These are phyloP conservation scores for Plusia festucae DNA, from an alignment of 2,888 invertebrate species.

Conservation along the genomic window DNA sequence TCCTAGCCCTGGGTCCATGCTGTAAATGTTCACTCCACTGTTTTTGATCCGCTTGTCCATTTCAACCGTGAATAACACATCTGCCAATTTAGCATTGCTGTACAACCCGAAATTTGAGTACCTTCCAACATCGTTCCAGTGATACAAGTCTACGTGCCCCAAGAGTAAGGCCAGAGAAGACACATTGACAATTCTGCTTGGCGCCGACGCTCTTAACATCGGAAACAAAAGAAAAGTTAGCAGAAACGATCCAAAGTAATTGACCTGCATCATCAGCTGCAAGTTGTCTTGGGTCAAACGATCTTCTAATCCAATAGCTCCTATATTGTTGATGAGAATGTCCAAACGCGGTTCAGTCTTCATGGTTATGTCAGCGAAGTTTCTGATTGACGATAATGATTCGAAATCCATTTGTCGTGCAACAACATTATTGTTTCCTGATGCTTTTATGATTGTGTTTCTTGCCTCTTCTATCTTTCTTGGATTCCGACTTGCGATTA, in stretches of 20 bases:
- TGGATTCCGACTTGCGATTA: slow-evolving; percentile 87
- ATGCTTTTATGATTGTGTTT: slow-evolving; percentile 61
- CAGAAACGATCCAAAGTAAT: slow-evolving; percentile 78
- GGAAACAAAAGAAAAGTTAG: slow-evolving; percentile 77
- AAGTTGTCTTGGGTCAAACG: slow-evolving; percentile 89
- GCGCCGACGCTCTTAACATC: slow-evolving; percentile 71
- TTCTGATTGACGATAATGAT: slow-evolving; percentile 86
- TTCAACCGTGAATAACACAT: slow-evolving; percentile 86
- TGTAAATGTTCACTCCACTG: slow-evolving; percentile 92
- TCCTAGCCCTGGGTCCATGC: slow-evolving; percentile 95
- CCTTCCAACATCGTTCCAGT: slow-evolving; percentile 91
- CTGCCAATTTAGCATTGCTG: slow-evolving; percentile 81
- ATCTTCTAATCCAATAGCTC: slow-evolving; percentile 80
- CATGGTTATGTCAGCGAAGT: slow-evolving; percentile 89
- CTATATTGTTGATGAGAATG: slow-evolving; percentile 84
- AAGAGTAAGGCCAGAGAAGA: slow-evolving; percentile 90
- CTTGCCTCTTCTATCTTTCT: slow-evolving; percentile 66
- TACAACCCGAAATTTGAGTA: slow-evolving; percentile 90
- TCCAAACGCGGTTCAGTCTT: slow-evolving; percentile 83
- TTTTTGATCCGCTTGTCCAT: slow-evolving; percentile 70
- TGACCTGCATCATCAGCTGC: slow-evolving; percentile 90
- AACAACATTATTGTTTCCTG: slow-evolving; percentile 67
- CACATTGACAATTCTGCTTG: slow-evolving; percentile 76
- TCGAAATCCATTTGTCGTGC: slow-evolving; percentile 84
- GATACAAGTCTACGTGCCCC: slow-evolving; percentile 91